phyloP scores from a whole-genome alignment of 2,797 vertebrate species.

The Sparus aurata region DNA sequence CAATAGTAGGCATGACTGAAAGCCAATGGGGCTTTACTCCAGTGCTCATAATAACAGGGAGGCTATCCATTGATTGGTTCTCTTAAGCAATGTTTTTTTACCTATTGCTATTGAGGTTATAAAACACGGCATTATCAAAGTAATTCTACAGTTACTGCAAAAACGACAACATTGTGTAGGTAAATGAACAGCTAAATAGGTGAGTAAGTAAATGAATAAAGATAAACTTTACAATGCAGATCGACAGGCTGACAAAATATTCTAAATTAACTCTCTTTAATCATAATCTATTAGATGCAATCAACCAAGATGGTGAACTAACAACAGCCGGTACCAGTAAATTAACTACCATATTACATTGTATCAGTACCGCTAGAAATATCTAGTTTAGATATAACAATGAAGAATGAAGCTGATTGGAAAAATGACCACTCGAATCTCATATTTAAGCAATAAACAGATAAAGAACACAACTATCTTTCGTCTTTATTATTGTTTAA shows the following conservation, averaged over 20 bases:
- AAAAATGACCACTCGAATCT: not conserved
- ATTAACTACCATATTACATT: slow-evolving; percentile 5
- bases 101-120: slow-evolving; percentile 69
- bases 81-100: slow-evolving; percentile 69
- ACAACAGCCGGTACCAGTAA: not conserved
- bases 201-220: not conserved
- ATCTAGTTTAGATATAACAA: not conserved
- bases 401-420: not conserved
- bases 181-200: not conserved
- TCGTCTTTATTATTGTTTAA: not conserved
- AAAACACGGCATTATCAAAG: slow-evolving; percentile 61
- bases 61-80: slow-evolving; percentile 68
- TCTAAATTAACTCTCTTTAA: not conserved
- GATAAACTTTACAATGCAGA: not conserved
- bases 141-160: not conserved
- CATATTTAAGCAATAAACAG: not conserved
- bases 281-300: not conserved
- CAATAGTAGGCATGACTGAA: slow-evolving; percentile 80
- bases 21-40: slow-evolving; percentile 74
- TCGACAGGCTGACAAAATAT: not conserved
- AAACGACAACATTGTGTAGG: not conserved
- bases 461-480: not conserved
- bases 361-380: not conserved
- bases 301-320: not conserved
- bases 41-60: slow-evolving; percentile 68